These are phyloP conservation scores for Orgyia antiqua DNA, from an alignment of 2,888 invertebrate species.

Conservation along the genomic window DNA sequence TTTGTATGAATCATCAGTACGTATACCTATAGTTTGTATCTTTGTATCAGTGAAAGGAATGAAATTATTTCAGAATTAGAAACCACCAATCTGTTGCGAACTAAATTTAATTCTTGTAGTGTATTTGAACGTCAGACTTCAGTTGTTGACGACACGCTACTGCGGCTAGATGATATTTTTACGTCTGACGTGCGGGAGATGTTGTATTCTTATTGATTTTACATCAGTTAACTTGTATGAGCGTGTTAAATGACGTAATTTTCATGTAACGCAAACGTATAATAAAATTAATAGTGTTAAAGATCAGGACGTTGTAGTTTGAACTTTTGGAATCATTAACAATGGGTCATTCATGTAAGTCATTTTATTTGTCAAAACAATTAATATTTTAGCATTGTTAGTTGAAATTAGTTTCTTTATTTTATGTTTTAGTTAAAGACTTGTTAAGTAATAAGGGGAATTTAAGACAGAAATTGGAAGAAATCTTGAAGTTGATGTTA, in stretches of 20 bases:
- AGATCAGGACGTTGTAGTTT: slow-evolving; percentile 32
- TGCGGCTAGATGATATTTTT: slow-evolving; percentile 57
- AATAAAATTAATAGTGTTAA: slow-evolving; percentile 30
- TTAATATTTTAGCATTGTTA: slow-evolving; percentile 1
- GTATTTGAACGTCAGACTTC: slow-evolving; percentile 56
- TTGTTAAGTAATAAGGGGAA: slow-evolving; percentile 56
- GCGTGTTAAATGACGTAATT: slow-evolving; percentile 41
- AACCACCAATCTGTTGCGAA: slow-evolving; percentile 42
- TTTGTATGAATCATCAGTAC: slow-evolving; percentile 17
- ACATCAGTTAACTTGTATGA: slow-evolving; percentile 34
- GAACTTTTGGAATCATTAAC: slow-evolving; percentile 11
- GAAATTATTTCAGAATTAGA: slow-evolving; percentile 31
- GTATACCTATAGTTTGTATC: slow-evolving; percentile 20
- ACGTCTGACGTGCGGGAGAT: slow-evolving; percentile 38
- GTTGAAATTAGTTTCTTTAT: slow-evolving; percentile 12
- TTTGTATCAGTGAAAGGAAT: slow-evolving; percentile 24
- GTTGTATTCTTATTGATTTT: slow-evolving; percentile 57
- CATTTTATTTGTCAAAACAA: slow-evolving; percentile 10
- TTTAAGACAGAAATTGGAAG: slow-evolving; percentile 82
- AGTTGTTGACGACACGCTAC: slow-evolving; percentile 64
- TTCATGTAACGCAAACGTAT: slow-evolving; percentile 32
- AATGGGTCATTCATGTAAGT: slow-evolving; percentile 67
- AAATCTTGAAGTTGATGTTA: slow-evolving; percentile 88
- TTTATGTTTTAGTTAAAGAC: slow-evolving; percentile 58
- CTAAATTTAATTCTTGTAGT: slow-evolving; percentile 62